Evolutionary conservation across 2,797 vertebrate species (phyloP).

Genomic region (Huso huso): DNA sequence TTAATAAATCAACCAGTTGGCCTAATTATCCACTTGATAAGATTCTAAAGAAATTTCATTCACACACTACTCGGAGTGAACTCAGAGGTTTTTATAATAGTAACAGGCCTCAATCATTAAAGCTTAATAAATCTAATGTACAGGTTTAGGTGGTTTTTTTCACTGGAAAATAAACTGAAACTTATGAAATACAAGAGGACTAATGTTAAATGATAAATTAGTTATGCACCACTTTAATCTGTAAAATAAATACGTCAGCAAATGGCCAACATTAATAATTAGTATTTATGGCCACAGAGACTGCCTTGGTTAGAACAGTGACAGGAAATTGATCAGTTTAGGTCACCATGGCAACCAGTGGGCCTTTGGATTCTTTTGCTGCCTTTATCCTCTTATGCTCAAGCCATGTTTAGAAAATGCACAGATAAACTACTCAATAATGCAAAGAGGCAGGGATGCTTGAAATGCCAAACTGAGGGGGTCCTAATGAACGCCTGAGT

Average conservation of each 20-base stretch:
- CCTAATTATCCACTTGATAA: too few relatives aligned
- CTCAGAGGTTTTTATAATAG: too few relatives aligned
- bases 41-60: too few relatives aligned
- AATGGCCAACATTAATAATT: constrained; percentile 64
- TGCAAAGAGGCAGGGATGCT: constrained; percentile 39
- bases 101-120: too few relatives aligned
- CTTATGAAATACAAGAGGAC: constrained; percentile 32
- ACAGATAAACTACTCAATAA: constrained; percentile 58
- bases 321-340: constrained; percentile 77
- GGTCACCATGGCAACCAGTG: constrained; percentile 60
- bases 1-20: too few relatives aligned
- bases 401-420: constrained; percentile 47
- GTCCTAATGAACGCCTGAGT: constrained; percentile 44
- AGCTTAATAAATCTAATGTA: too few relatives aligned
- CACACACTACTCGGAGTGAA: too few relatives aligned
- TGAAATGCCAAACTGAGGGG: constrained; percentile 49
- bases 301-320: constrained; percentile 57
- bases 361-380: constrained; percentile 39
- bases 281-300: constrained; percentile 60
- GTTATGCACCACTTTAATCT: constrained; percentile 58
- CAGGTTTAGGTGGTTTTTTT: too few relatives aligned
- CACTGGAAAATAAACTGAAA: not conserved
- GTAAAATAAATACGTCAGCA: constrained; percentile 58
- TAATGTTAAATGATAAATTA: constrained; percentile 62
- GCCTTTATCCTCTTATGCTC: constrained; percentile 31